Conservation (phyloP, 2,113 vertebrate genomes). For the Melanerpes formicivorus region DNA sequence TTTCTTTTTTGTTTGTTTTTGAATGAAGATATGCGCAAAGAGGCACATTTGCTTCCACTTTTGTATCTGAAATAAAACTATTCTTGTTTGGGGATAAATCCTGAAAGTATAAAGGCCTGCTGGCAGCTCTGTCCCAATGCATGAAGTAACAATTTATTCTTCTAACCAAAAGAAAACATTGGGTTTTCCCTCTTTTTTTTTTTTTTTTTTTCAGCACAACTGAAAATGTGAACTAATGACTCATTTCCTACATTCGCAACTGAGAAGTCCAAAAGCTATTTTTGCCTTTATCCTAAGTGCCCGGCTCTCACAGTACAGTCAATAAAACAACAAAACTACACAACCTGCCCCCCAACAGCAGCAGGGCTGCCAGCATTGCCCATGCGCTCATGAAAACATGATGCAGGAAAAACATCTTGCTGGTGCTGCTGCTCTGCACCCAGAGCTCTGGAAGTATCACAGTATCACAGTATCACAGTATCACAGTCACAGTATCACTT, state of each 20-base stretch:
- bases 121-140: neutral
- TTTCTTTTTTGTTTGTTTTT: neutral
- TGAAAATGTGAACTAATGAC: neutral
- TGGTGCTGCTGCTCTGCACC: neutral
- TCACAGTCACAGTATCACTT: no score
- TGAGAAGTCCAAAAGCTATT: neutral
- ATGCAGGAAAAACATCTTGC: neutral
- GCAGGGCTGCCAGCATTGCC: neutral
- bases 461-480: no score
- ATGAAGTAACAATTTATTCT: neutral
- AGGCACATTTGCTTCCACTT: neutral
- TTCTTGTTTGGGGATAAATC: neutral
- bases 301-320: neutral
- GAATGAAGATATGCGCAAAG: neutral
- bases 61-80: neutral
- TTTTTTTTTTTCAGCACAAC: neutral
- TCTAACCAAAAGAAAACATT: neutral
- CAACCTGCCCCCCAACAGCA: fast-evolving
- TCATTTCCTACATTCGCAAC: neutral
- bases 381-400: fast-evolving
- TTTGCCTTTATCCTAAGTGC: neutral
- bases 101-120: neutral
- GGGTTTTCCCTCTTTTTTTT: neutral
- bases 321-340: neutral
- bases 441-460: conserved; percentile 3